Evolutionary conservation across 2,113 vertebrate genomes (phyloP), one percentile per base, ranked within the genome.

Genomic region (Poicephalus meyeri): DNA sequence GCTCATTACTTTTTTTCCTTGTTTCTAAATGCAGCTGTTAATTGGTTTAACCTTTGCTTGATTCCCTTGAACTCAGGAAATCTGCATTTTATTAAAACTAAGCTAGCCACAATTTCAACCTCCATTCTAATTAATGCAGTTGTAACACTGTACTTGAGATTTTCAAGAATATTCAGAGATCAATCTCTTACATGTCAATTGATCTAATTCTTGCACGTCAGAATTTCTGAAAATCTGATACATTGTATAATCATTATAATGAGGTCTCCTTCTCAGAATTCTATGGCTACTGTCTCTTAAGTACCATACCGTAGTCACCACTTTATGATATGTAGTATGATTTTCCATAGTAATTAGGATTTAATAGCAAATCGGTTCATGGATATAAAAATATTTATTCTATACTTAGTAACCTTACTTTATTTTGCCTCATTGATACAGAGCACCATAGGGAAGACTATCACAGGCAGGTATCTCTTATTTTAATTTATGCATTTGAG

Each of bases 31-130:
- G 21, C 37, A 93, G 42, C 47, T 88, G n/a, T 68, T 94, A 96
- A 96, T 79, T 89, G 81, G 55, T 94, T 91, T 91, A 85, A 94
- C 70, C 56, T 95, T 85, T 76, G 56, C 39, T 41, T 76, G 47
- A 71, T 49, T 64, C 56, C 17, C 25, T 35, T 81, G 50, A 93
- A 94, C 65, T 94, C 65, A 47, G 65, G 39, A 95, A 87, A 80
- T 68, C 24, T 87, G 52, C 49, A 66, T 86, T 87, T 80, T 55
- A 63, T 73, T 74, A 78, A 26, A 81, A 64, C 23, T 61, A 81
- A 91, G 42, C 6, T 50, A 87, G 84, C 25, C 17, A 20, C 29
- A 60, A 11, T 55, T 91, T 68, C 35, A 79, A 84, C 55, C 15
- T 71, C 19, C 44, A 76, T 72, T 91, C 65, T 82, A 85, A 91